Evolutionary conservation across 2,113 vertebrate species (phyloP).

Genomic region (Himantopus leucocephalus): DNA sequence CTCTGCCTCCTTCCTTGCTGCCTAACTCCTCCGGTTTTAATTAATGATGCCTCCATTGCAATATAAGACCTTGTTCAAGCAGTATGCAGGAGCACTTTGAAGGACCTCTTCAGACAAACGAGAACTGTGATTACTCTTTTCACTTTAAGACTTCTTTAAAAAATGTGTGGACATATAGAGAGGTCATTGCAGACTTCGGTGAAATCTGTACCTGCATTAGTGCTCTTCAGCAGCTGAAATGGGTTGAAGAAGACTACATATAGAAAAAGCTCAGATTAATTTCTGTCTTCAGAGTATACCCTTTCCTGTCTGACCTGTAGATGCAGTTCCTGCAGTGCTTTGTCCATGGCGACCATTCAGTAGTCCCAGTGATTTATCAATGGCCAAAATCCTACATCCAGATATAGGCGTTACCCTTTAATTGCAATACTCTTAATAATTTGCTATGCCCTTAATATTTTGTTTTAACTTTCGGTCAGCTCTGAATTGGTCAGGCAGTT

Average conservation of each 20-base stretch:
- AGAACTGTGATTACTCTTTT: neutral
- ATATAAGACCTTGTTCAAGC: neutral
- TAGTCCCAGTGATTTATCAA: neutral
- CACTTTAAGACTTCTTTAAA: neutral
- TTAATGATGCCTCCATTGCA: neutral
- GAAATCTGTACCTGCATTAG: neutral
- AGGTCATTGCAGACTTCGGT: neutral
- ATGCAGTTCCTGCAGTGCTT: neutral
- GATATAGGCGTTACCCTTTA: too few relatives aligned
- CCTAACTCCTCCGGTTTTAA: neutral
- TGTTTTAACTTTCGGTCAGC: too few relatives aligned
- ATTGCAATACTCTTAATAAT: too few relatives aligned
- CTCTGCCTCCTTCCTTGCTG: neutral
- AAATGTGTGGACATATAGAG: neutral
- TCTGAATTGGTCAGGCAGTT: too few relatives aligned
- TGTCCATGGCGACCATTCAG: neutral
- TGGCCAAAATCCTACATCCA: too few relatives aligned
- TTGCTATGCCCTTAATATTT: too few relatives aligned
- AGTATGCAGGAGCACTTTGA: neutral
- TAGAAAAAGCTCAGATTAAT: neutral
- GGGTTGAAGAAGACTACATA: neutral
- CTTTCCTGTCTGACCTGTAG: neutral
- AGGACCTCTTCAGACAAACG: neutral
- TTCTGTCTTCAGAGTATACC: neutral
- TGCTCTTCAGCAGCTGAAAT: neutral